These are phyloP conservation scores for Sepiola atlantica DNA, from an alignment of 2,888 invertebrate genomes.

Conservation along the genomic window DNA sequence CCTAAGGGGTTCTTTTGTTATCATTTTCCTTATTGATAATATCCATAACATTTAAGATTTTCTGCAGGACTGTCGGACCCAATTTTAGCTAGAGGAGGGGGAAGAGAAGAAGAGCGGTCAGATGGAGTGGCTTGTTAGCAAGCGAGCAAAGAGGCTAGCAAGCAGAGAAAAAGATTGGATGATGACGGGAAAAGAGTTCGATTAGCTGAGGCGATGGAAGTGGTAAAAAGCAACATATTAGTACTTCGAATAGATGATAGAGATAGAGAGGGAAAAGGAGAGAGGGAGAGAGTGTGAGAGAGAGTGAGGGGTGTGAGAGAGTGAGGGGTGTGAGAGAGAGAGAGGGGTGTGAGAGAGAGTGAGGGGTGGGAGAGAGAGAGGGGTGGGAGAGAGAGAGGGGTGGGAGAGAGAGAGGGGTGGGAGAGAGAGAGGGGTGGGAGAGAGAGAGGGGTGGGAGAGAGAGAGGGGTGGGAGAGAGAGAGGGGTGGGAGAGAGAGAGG, in stretches of 20 bases:
- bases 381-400: not conserved
- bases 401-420: not conserved
- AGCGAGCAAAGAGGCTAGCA: not conserved
- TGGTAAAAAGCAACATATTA: not conserved
- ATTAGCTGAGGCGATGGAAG: not conserved
- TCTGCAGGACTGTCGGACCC: slow-evolving; percentile 21
- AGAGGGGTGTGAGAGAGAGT: not conserved
- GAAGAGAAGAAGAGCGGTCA: not conserved
- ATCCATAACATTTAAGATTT: not conserved
- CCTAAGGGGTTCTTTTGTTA: not conserved
- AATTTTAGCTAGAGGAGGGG: too few relatives aligned
- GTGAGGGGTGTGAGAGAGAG: not conserved
- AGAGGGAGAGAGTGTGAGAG: not conserved
- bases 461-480: not conserved
- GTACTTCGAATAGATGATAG: not conserved
- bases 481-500: not conserved
- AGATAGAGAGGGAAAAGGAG: not conserved
- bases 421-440: too few relatives aligned
- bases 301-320: not conserved
- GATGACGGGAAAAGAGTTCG: not conserved
- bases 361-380: not conserved
- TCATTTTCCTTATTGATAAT: not conserved
- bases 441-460: not conserved
- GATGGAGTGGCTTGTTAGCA: not conserved
- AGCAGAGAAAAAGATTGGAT: slow-evolving; percentile 35